Base-by-base conservation (phyloP, 2,888 invertebrate genomes). In the Folsomia candida region DNA sequence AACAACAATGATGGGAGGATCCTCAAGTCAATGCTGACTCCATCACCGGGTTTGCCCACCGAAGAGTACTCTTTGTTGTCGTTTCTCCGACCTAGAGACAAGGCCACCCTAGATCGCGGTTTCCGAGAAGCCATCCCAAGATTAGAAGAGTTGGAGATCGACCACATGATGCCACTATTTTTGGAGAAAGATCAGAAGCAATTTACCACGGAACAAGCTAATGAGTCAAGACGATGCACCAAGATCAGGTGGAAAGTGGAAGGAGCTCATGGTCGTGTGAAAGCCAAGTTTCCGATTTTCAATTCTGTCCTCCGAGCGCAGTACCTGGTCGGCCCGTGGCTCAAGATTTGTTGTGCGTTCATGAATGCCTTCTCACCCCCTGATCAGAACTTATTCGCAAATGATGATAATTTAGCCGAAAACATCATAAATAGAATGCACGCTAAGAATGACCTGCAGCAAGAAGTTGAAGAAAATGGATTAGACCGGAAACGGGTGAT, bases 211-310 rank as follows among this genome's bases (percentile, higher is more conserved):
- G n/a, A 20, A n/a, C 6, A 61, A 61, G 61, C 6, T 61, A 61
- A 61, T 26, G 25, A 61, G 18, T 61, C 22, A 3, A 3, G 61
- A n/a, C 11, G 9, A 26, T 22, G 22, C 6, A 61, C 26, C n/a
- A 61, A 25, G 61, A 26, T 26, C 61, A 22, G 61, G 25, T 61
- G 61, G 61, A 9, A 25, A 25, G 61, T 61, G 14, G 61, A 61
- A 26, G 22, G 24, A 14, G 24, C 61, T 61, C 61, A 61, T 26
- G 61, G 61, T 18, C 3, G 25, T 22, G 61, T 61, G 18, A 61
- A 61, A 26, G 26, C 22, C 2, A 26, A n/a, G 26, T 61, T 25
- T 18, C 24, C n/a, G 25, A 25, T 61, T 22, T 61, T 61, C 18
- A 9, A 20, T 26, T 25, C 61, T 14, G 37, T 37, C 14, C 14